Evolutionary conservation across 1,140 invertebrate species (phyloP), one percentile per base, ranked within the genome.

Genomic region (Zaprionus capensis): DNA sequence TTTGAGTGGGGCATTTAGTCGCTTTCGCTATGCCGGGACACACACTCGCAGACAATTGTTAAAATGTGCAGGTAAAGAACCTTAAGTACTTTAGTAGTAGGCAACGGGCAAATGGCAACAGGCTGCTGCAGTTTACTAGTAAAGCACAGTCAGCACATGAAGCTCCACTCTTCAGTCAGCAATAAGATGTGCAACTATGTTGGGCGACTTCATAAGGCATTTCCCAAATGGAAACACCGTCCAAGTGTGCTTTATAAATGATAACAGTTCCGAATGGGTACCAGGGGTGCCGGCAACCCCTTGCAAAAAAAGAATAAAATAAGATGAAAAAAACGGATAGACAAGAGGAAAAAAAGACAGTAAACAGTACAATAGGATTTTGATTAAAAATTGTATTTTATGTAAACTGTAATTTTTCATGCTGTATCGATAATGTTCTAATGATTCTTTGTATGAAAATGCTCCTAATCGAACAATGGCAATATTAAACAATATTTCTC

Each of bases 21-120:
- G 55, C n/a, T 51, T 59, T 64, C 49, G 44, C 31, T 38, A 51
- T 67, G 38, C 15, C 38, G 12, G 38, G 38, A 4, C 38, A 41
- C 38, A 41, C 38, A 41, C 15, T 41, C 38, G 15, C 38, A 41
- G 15, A n/a, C 15, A 41, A 41, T 41, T 41, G 38, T 64, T 20
- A 1, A 22, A 22, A 34, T 36, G 34, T 3, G 6, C 34, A 62
- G 22, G 34, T 38, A 24, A 44, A 28, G 44, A 49, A n/a, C 24
- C 34, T 20, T 22, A 14, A 62, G 46, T 41, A 28, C 22, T 22
- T 22, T 22, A 5, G 26, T 5, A 5, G 5, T 5, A 5, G 26
- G 26, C 26, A 31, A 9, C 28, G 2, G 28, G 38, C 38, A 28
- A 44, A 24, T 41, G 9, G 12, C 36, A 58, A 64, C 70, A 22